phyloP scores from a whole-genome alignment of 2,797 vertebrate genomes.

The Apodemus agrarius region DNA sequence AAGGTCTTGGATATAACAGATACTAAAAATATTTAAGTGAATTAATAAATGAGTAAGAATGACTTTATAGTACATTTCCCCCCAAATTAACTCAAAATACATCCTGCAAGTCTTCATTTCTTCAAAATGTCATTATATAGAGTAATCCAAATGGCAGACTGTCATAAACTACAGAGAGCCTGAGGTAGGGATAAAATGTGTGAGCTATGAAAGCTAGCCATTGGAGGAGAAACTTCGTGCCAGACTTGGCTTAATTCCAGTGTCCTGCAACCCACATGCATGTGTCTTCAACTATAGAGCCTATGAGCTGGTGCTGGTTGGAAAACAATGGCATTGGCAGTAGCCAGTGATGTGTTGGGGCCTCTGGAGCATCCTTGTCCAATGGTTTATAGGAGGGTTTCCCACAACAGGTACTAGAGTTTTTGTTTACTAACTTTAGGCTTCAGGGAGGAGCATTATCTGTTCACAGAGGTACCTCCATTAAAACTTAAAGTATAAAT shows the following conservation, averaged over 20 bases:
- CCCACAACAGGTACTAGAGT: not conserved
- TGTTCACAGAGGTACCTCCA: not conserved
- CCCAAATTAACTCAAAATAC: not conserved
- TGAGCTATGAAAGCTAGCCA: not conserved
- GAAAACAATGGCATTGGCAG: not conserved
- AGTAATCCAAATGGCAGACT: not conserved
- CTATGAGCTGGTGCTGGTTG: not conserved
- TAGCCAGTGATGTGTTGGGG: not conserved
- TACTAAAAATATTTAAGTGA: not conserved
- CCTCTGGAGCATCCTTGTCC: not conserved
- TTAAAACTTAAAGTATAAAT: no score
- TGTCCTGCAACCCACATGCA: no score
- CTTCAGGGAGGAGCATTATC: not conserved
- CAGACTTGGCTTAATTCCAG: not conserved
- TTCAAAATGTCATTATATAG: not conserved
- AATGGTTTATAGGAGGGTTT: not conserved
- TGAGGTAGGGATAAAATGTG: not conserved
- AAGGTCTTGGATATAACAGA: not conserved
- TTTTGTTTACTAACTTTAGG: not conserved
- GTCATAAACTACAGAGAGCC: not conserved
- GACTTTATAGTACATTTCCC: not conserved
- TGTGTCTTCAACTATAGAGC: not conserved
- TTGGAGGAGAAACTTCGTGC: not conserved
- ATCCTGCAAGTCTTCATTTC: not conserved
- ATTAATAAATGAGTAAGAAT: not conserved